phyloP scores from a whole-genome alignment of 2,797 vertebrate genomes.

The Mormyrus proboscirostris region DNA sequence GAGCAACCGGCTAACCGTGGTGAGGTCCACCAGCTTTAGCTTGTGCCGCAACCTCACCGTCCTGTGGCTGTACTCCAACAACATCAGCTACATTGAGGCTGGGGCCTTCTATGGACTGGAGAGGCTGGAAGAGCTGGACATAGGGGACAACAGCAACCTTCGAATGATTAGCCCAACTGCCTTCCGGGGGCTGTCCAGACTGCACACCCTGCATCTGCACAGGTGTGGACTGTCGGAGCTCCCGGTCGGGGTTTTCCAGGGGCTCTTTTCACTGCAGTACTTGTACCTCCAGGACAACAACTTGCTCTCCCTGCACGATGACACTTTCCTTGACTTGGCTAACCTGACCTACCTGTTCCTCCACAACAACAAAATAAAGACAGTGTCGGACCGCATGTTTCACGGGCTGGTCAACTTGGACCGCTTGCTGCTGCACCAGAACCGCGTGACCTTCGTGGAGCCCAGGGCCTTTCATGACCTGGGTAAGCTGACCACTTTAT shows the following conservation, averaged over 20 bases:
- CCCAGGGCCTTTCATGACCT: constrained; percentile 81
- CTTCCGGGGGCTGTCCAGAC: constrained; percentile 80
- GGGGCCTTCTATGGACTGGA: constrained; percentile 81
- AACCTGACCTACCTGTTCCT: constrained; percentile 96
- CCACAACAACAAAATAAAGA: constrained; percentile 92
- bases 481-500: constrained; percentile 85
- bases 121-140: constrained; percentile 89
- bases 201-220: constrained; percentile 90
- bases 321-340: constrained; percentile 89
- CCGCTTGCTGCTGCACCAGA: constrained; percentile 89
- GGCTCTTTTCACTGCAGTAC: constrained; percentile 89
- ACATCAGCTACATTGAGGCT: constrained; percentile 84
- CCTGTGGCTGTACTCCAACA: constrained; percentile 95
- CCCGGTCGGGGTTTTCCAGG: constrained; percentile 79
- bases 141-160: constrained; percentile 89
- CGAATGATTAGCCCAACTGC: constrained; percentile 80
- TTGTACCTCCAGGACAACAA: constrained; percentile 96
- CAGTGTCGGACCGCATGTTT: constrained; percentile 87
- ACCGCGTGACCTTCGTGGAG: constrained; percentile 77
- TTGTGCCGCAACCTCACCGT: constrained; percentile 91
- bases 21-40: constrained; percentile 85
- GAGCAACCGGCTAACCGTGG: constrained; percentile 82
- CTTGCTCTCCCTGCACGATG: constrained; percentile 78
- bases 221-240: constrained; percentile 88
- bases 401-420: constrained; percentile 84